phyloP scores from a whole-genome alignment of 2,888 invertebrate species.

The Octodonta nipae region DNA sequence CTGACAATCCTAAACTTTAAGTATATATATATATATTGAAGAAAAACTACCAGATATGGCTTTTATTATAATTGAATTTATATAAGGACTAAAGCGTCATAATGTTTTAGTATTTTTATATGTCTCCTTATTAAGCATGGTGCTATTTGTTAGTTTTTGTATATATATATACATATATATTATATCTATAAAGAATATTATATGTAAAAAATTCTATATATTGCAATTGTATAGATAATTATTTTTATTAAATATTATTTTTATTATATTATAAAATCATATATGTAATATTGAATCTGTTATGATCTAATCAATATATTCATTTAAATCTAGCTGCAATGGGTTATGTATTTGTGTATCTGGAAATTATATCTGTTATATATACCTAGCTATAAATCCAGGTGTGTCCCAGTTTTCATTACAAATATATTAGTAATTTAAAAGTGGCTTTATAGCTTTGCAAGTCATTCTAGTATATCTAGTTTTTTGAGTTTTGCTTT shows the following conservation, averaged over 20 bases:
- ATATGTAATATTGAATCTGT: constrained; percentile 30
- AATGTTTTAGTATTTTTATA: constrained; percentile 35
- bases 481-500: no score
- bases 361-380: no score
- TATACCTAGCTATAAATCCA: no score
- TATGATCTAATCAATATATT: constrained; percentile 34
- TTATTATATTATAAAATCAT: constrained; percentile 29
- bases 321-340: constrained; percentile 26
- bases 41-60: constrained; percentile 35
- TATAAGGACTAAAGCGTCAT: constrained; percentile 34
- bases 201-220: constrained; percentile 13
- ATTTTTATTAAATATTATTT: constrained; percentile 26
- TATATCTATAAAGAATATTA: constrained; percentile 13
- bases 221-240: constrained; percentile 26
- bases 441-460: no score
- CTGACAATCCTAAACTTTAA: constrained; percentile 19
- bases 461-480: no score
- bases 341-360: constrained; percentile 17
- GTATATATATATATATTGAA: no score
- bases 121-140: constrained; percentile 36
- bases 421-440: no score
- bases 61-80: constrained; percentile 28
- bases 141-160: constrained; percentile 36
- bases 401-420: no score
- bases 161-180: constrained; percentile 27